Evolutionary conservation across 2,113 vertebrate genomes (phyloP), one percentile per base, ranked within the genome.

Genomic region (Apus apus): DNA sequence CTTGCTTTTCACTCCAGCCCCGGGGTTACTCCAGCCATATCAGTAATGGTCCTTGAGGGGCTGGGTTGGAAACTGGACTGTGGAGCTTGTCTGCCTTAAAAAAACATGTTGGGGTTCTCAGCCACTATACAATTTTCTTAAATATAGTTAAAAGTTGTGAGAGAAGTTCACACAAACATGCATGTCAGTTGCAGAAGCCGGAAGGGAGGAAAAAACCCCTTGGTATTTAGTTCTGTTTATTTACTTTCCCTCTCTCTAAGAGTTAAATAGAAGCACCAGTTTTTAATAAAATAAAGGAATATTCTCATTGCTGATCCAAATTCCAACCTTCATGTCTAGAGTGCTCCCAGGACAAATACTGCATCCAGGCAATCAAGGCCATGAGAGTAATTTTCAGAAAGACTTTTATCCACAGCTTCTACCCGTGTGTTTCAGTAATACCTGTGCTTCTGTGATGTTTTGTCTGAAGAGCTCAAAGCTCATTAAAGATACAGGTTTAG

Each of bases 291-390:
- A 48, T 32, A 53, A 58, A 53, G 40, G 30, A 66, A 50, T 58
- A 54, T 32, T 90, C 10, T 75, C 50, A 36, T 29, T 91, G 25
- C 58, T 72, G 34, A 84, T 46, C 16, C 27, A 62, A 6, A 11
- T 32, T 79, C 45, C 68, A 58, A 36, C 2, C 13, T 72, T 46
- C 51, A 45, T 29, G 17, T 86, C 45, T 54, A 65, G 34, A 48
- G 76, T 23, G 13, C 2, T 3, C 54, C 1, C 3, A 57, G 68
- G 40, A 80, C 48, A 89, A 83, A 70, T 14, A 50, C 15, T 45
- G 26, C 36, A 29, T 12, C 15, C 7, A 19, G n/a, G 46, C 21
- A n/a, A 3, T n/a, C 0, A 0, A 61, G 46, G n/a, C 43, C 8
- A 5, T 12, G 38, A 64, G 14, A 78, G 26, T 45, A 0, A 43